These are phyloP conservation scores for Neoascia interrupta DNA, from an alignment of 2,888 invertebrate species.

Conservation along the genomic window DNA sequence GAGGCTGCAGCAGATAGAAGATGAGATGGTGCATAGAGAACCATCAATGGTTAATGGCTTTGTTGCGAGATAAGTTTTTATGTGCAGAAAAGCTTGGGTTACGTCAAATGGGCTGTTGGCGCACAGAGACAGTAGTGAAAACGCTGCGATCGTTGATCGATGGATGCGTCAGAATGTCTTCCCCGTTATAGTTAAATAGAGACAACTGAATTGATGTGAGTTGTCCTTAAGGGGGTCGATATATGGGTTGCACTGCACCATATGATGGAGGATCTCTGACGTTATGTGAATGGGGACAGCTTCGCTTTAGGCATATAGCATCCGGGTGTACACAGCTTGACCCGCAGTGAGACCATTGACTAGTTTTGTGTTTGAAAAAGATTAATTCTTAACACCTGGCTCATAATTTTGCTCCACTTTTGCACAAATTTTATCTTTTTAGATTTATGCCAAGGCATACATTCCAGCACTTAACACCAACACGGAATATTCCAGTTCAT, in stretches of 20 bases:
- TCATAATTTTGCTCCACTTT: no score
- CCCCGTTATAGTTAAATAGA: constrained; percentile 23
- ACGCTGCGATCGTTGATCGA: constrained; percentile 59
- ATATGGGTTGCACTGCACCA: no score
- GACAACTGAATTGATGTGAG: constrained; percentile 48
- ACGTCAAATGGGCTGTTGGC: constrained; percentile 54
- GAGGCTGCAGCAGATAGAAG: constrained; percentile 46
- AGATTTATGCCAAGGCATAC: background rate
- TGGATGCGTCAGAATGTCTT: constrained; percentile 53
- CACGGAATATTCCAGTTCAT: constrained; percentile 49
- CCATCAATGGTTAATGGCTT: constrained; percentile 50
- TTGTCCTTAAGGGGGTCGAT: constrained; percentile 27
- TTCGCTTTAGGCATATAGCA: no score
- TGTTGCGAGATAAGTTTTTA: constrained; percentile 33
- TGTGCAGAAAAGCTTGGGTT: constrained; percentile 50
- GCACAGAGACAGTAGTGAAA: constrained; percentile 58
- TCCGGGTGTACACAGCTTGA: no score
- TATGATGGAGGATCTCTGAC: no score
- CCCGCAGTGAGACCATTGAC: no score
- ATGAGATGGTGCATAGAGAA: constrained; percentile 44
- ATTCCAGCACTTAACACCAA: background rate
- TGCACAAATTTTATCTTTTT: background rate
- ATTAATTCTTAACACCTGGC: no score
- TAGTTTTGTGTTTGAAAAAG: no score
- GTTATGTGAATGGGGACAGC: no score